Evolutionary conservation across 1,140 invertebrate species (phyloP).

Genomic region (Ganaspis sp.): DNA sequence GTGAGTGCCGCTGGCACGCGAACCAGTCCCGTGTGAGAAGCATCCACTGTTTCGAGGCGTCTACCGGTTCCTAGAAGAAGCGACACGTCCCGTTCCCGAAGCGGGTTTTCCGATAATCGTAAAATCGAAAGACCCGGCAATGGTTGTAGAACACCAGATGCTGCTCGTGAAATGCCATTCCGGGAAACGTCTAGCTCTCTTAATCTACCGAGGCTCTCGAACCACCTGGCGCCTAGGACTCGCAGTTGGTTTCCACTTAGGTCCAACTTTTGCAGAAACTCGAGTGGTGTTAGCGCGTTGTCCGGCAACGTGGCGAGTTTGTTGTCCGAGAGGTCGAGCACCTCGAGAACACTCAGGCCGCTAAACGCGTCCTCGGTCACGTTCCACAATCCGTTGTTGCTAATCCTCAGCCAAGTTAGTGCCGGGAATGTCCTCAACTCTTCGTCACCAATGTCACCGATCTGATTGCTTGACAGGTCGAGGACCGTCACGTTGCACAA

Average conservation of each 20-base stretch:
- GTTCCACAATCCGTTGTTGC: conserved; percentile 76
- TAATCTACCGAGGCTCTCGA: conserved; percentile 81
- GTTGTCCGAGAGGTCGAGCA: conserved; percentile 82
- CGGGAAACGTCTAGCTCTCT: conserved; percentile 88
- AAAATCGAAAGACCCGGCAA: conserved; percentile 86
- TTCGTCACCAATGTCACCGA: conserved; percentile 57
- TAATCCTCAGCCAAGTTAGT: conserved; percentile 77
- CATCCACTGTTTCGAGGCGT: conserved; percentile 87
- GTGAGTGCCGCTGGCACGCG: conserved; percentile 90
- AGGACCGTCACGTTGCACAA: conserved; percentile 69
- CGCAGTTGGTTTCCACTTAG: conserved; percentile 83
- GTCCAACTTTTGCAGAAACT: conserved; percentile 82
- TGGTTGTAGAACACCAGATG: conserved; percentile 84
- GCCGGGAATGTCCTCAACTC: conserved; percentile 65
- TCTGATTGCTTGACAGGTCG: conserved; percentile 79
- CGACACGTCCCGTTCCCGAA: conserved; percentile 79
- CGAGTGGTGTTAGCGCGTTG: conserved; percentile 77
- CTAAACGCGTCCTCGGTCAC: conserved; percentile 77
- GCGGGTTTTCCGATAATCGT: conserved; percentile 84
- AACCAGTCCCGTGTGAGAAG: conserved; percentile 86
- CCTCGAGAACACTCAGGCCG: conserved; percentile 70
- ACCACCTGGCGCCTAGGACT: conserved; percentile 77
- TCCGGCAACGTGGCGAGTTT: conserved; percentile 79
- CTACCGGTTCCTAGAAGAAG: conserved; percentile 83
- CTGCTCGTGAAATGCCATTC: conserved; percentile 84